Evolutionary conservation across 2,888 invertebrate species (phyloP), one percentile per base, ranked within the genome.

Genomic region (Mellilla xanthometata): DNA sequence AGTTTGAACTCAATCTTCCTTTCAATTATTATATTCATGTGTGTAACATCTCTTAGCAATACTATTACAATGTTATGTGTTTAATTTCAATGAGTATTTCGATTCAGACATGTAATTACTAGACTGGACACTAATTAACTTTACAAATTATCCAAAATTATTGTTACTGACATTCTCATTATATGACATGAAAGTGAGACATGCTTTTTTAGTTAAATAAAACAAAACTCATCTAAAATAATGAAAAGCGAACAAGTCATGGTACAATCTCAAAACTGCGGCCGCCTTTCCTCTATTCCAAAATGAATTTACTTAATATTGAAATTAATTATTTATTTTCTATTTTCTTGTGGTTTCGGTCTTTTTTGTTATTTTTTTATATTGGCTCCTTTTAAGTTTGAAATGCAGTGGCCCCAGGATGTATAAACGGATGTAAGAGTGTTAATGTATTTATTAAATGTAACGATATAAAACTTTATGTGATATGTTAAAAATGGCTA

Each of bases 401-500:
- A 59, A 58, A 62, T n/a, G 73, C 78, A 64, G 58, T 66, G 76
- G 72, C 76, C 77, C 76, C 77, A 75, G 49, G 54, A 54, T 60
- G 49, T 54, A 54, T 59, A 56, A 59, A 65, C 53, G 50, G 61
- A 67, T 65, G 61, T 61, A 54, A 65, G 69, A 68, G 28, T 68
- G 70, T 67, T 67, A 60, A 58, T 64, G 61, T 72, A 72, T 72
- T 60, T 72, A 68, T 70, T 72, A 42, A 45, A 40, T 77, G 69
- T 81, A 72, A 73, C 22, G 23, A 48, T 76, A 67, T 80, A 72
- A 77, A 76, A 75, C 67, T 73, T 72, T 73, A 77, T 84, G 85
- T 85, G 84, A 86, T 86, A 84, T 80, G 61, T 48, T 72, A 73
- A 68, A 61, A 24, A 76, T 72, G 78, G 76, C 73, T 81, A 78